Conservation (phyloP, 2,888 invertebrate species). For the Cosmorhoe ocellata region DNA sequence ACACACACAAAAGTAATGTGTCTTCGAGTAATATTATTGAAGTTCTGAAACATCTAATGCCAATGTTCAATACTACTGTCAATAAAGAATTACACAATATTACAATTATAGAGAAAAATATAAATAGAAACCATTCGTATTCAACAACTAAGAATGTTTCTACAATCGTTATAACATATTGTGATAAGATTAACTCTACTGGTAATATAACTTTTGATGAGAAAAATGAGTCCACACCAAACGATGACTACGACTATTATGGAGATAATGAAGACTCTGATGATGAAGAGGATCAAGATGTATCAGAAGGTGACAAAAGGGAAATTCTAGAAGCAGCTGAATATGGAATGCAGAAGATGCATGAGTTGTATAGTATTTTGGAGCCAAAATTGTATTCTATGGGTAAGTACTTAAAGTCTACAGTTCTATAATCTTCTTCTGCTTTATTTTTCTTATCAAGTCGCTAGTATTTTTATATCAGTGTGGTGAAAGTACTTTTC, state of each 20-base stretch:
- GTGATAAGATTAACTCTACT: slow-evolving; percentile 62
- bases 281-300: slow-evolving; percentile 37
- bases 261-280: slow-evolving; percentile 35
- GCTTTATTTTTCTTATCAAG: no score
- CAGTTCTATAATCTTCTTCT: no score
- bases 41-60: slow-evolving; percentile 73
- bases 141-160: slow-evolving; percentile 69
- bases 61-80: slow-evolving; percentile 66
- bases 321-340: slow-evolving; percentile 86
- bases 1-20: slow-evolving; percentile 51
- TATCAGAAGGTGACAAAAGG: slow-evolving; percentile 55
- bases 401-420: slow-evolving; percentile 77
- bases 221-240: slow-evolving; percentile 34
- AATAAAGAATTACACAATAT: slow-evolving; percentile 72
- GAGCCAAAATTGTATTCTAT: slow-evolving; percentile 87
- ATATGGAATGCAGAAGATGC: slow-evolving; percentile 86
- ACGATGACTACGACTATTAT: slow-evolving; percentile 39
- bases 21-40: slow-evolving; percentile 67
- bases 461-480: no score
- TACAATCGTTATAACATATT: slow-evolving; percentile 72
- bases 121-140: slow-evolving; percentile 64
- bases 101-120: slow-evolving; percentile 70
- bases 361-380: slow-evolving; percentile 84
- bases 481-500: no score
- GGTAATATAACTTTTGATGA: slow-evolving; percentile 43